Evolutionary conservation across 2,888 invertebrate genomes (phyloP).

Genomic region (Drosophila hamatofila): DNA sequence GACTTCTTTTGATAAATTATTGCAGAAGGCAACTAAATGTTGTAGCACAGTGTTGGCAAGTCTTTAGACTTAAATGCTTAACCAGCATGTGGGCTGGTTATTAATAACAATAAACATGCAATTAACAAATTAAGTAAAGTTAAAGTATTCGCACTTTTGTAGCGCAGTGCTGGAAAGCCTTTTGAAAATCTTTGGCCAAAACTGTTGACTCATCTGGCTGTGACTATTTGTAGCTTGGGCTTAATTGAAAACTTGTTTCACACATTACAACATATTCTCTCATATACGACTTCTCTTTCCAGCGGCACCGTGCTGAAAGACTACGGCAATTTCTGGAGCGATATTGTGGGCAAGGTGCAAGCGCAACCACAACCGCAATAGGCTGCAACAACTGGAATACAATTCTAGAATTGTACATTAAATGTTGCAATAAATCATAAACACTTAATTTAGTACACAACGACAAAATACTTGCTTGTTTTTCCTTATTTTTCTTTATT

Average conservation of each 20-base stretch:
- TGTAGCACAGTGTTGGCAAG: conserved; percentile 22
- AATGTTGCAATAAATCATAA: conserved; percentile 60
- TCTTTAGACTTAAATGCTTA: not conserved
- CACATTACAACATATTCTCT: conserved; percentile 13
- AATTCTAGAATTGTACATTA: conserved; percentile 27
- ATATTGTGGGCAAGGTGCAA: conserved; percentile 87
- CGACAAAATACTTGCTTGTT: conserved; percentile 31
- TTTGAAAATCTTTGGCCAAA: conserved; percentile 15
- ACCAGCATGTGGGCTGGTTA: not conserved
- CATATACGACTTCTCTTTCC: conserved; percentile 82
- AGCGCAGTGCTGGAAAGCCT: conserved; percentile 3
- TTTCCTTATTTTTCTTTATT: not conserved
- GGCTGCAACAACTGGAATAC: not conserved
- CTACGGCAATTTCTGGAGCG: conserved; percentile 91
- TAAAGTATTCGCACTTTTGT: not conserved
- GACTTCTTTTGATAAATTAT: conserved; percentile 42
- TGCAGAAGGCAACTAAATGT: not conserved
- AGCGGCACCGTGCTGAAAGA: conserved; percentile 92
- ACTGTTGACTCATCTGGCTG: conserved; percentile 51
- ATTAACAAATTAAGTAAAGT: not conserved
- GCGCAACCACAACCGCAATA: conserved; percentile 52
- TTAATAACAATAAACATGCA: conserved; percentile 6
- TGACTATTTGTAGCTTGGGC: conserved; percentile 44
- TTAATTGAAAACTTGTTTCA: conserved; percentile 26
- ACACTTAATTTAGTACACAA: conserved; percentile 51